These are phyloP conservation scores for Drosophila suboccidentalis DNA, from an alignment of 2,888 invertebrate genomes.

Conservation along the genomic window DNA sequence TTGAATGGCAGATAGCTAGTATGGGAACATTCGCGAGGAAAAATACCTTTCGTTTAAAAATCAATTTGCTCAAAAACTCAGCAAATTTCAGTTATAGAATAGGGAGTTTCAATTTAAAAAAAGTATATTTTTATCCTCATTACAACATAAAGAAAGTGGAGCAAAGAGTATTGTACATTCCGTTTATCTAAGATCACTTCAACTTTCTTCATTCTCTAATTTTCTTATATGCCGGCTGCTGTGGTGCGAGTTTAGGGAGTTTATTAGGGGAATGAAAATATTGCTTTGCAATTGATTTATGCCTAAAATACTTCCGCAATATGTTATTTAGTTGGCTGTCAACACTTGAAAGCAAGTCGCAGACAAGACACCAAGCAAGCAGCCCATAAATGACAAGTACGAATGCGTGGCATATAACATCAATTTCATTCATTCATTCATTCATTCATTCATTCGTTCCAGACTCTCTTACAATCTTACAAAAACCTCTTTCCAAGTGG, in stretches of 20 bases:
- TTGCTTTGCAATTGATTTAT: slow-evolving; percentile 48
- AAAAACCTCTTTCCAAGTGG: slow-evolving; percentile 33
- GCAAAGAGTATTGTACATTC: neutral
- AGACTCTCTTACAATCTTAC: neutral
- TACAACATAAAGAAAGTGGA: neutral
- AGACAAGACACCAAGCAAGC: slow-evolving; percentile 13
- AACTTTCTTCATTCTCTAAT: neutral
- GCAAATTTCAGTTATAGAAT: no score
- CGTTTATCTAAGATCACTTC: neutral
- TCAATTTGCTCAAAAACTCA: no score
- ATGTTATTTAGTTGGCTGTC: slow-evolving; percentile 40
- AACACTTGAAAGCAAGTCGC: slow-evolving; percentile 49
- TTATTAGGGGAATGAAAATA: neutral
- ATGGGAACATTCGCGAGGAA: no score
- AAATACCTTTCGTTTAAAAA: no score
- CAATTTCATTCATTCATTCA: slow-evolving; percentile 3
- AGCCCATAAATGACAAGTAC: slow-evolving; percentile 20
- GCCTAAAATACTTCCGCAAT: slow-evolving; percentile 56
- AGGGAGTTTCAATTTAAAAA: no score
- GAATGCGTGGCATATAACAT: slow-evolving; percentile 6
- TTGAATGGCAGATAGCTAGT: no score
- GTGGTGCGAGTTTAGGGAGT: neutral
- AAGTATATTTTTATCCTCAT: no score
- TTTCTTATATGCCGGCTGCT: neutral
- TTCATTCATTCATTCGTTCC: neutral